A percentile compares a stretch with the other conserved stretches of the same genome.
These are phyloP conservation scores for Arbacia lixula DNA, from an alignment of 53 echinoderm and acorn worm genomes.

Conservation along the genomic window DNA sequence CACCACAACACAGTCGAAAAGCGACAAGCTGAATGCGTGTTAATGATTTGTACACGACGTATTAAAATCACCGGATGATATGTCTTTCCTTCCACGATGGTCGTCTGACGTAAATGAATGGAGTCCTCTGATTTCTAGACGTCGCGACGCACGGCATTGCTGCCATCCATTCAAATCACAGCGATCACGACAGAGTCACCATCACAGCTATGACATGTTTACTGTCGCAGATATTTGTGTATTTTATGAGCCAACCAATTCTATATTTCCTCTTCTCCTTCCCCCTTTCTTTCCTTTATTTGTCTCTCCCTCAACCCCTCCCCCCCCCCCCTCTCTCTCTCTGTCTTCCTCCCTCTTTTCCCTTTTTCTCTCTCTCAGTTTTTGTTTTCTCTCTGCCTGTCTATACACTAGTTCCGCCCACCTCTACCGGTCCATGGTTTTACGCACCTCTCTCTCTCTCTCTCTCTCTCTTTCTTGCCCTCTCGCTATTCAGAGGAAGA, in stretches of 20 bases:
- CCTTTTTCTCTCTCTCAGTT: not conserved
- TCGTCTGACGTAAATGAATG: too few species aligned
- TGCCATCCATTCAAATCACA: constrained; percentile 37
- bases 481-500: constrained; percentile 30
- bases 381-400: not conserved
- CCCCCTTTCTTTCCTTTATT: not conserved
- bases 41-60: too few species aligned
- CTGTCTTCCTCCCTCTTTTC: constrained; percentile 4
- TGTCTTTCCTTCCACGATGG: too few species aligned
- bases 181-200: constrained; percentile 14
- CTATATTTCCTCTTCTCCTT: constrained; percentile 16
- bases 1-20: too few species aligned
- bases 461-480: not conserved
- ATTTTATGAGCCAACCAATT: constrained; percentile 11
- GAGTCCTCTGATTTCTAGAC: constrained; percentile 44
- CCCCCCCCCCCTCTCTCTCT: not conserved
- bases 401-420: not conserved
- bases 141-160: constrained; percentile 20
- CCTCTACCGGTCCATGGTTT: not conserved
- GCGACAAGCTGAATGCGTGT: too few species aligned
- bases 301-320: not conserved
- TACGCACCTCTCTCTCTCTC: not conserved
- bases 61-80: too few species aligned
- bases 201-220: constrained; percentile 49
- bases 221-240: constrained; percentile 35